Evolutionary conservation across 2,888 invertebrate genomes (phyloP), one percentile per base, ranked within the genome.

Genomic region (Malacosoma neustria): DNA sequence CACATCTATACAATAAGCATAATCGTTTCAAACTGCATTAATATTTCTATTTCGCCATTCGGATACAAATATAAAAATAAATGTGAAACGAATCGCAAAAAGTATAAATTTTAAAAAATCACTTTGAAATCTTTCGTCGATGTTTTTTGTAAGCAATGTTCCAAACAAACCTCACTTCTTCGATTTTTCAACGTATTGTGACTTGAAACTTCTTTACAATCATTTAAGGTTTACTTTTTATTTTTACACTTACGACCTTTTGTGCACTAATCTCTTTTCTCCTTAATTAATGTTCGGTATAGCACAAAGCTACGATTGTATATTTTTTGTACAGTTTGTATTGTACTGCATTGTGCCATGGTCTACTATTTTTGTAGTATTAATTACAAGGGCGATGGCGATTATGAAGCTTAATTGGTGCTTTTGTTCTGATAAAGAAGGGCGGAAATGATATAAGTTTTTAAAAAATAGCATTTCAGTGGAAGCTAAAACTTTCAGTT

Each of bases 201-300:
- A n/a, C n/a, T n/a, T n/a, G n/a, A n/a, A n/a, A n/a, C n/a, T n/a
- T n/a, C n/a, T n/a, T n/a, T 22, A 22, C 2, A 22, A 4, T 22
- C 9, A 22, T 22, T 45, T 54, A 64, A 55, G 57, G 54, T 43
- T 53, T 46, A 48, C 51, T 64, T 60, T 57, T 45, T 36, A 41
- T 38, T 33, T n/a, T 35, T 35, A 37, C 30, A 13, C 38, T 49
- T 49, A 57, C 36, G 57, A 53, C 61, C 54, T 71, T 74, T 65
- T 54, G 48, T 43, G 51, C 51, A 51, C 44, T 50, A 57, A 60
- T 60, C 60, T 54, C 59, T 61, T 71, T 70, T 61, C 59, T 68
- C 72, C 73, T 68, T 80, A 79, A 81, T 81, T 75, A 79, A 76
- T 73, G 76, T 77, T 76, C 71, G 69, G 70, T 69, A 61, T 62